A percentile compares a stretch with the other conserved stretches of the same genome.
These are phyloP conservation scores for Tachysurus vachellii DNA, from an alignment of 2,113 vertebrate species.

Conservation along the genomic window DNA sequence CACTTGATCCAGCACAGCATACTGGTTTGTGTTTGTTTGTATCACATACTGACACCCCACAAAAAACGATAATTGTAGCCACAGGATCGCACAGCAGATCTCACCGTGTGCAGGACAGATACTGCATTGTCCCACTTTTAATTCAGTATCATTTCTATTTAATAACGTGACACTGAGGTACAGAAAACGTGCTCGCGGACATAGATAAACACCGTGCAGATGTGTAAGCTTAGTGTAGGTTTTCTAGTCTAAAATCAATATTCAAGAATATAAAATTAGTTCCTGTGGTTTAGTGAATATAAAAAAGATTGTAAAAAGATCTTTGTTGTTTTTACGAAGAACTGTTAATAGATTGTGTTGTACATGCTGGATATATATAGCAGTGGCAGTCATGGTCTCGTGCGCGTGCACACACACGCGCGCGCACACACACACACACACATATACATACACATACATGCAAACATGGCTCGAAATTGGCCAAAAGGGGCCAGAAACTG, in stretches of 20 bases:
- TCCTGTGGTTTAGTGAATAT: neutral
- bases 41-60: neutral
- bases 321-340: neutral
- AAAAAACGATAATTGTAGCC: neutral
- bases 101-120: neutral
- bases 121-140: neutral
- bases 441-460: neutral
- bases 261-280: neutral
- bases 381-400: slow-evolving; percentile 1
- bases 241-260: neutral
- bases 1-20: neutral
- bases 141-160: too few species aligned
- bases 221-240: neutral
- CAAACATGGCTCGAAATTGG: neutral
- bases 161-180: neutral
- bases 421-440: neutral
- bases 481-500: neutral
- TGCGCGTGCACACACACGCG: neutral
- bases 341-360: slow-evolving; percentile 36
- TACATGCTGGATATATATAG: slow-evolving; percentile 36
- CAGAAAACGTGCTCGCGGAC: neutral
- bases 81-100: neutral
- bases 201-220: neutral
- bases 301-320: too few species aligned
- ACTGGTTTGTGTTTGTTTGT: neutral